phyloP scores from a whole-genome alignment of 2,888 invertebrate species.

The Cheilosia urbana region DNA sequence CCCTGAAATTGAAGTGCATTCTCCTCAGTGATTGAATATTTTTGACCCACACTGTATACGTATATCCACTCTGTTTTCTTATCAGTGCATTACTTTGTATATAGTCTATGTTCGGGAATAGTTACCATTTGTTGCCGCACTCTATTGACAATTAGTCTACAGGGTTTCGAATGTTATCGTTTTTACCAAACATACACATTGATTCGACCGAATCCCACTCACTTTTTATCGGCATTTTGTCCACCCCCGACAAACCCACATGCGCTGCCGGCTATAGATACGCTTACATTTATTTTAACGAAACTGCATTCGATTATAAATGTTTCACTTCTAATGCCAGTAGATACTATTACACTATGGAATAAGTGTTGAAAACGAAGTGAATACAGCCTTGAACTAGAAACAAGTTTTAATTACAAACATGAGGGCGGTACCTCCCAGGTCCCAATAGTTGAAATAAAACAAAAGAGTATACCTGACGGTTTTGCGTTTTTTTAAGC shows the following conservation, averaged over 20 bases:
- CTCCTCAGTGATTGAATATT: neutral
- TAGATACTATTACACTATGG: too few relatives aligned
- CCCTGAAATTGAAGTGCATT: neutral
- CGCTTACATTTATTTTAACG: neutral
- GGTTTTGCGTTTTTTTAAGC: too few relatives aligned
- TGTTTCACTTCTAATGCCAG: too few relatives aligned
- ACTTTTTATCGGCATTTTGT: slow-evolving; percentile 8
- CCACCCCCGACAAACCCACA: slow-evolving; percentile 9
- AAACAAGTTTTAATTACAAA: too few relatives aligned
- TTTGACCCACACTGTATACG: slow-evolving; percentile 7
- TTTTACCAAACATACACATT: neutral
- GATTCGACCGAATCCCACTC: slow-evolving; percentile 3
- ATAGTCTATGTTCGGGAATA: too few relatives aligned
- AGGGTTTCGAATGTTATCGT: slow-evolving; percentile 3
- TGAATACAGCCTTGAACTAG: too few relatives aligned
- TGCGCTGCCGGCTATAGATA: neutral
- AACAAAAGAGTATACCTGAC: too few relatives aligned
- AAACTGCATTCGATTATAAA: slow-evolving; percentile 1
- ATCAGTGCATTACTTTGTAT: slow-evolving; percentile 7
- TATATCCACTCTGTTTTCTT: neutral
- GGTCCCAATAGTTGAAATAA: too few relatives aligned
- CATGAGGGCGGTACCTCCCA: too few relatives aligned
- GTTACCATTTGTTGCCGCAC: neutral
- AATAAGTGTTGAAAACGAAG: too few relatives aligned
- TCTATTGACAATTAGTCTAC: slow-evolving; percentile 3